These are phyloP conservation scores for Drosophila incognita DNA, from an alignment of 2,888 invertebrate species.

Conservation along the genomic window DNA sequence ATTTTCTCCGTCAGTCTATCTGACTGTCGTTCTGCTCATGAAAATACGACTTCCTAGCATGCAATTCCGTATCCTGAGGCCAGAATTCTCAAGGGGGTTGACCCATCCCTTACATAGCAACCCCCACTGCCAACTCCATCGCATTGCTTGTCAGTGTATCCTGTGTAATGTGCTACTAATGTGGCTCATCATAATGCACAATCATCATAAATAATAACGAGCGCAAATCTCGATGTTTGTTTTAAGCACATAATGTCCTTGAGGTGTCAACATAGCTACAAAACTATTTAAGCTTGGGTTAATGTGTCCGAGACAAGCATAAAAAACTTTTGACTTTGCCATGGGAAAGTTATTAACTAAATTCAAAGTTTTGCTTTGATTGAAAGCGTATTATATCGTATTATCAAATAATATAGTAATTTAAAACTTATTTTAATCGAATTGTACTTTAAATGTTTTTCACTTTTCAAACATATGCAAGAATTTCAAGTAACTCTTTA, in stretches of 20 bases:
- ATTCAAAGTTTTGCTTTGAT: too few relatives aligned
- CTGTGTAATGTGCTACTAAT: conserved; percentile 70
- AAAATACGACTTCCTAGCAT: conserved; percentile 71
- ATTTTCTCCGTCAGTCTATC: conserved; percentile 12
- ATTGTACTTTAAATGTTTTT: too few relatives aligned
- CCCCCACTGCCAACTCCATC: conserved; percentile 31
- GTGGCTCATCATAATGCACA: conserved; percentile 70
- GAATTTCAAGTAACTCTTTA: too few relatives aligned
- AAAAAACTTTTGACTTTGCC: not conserved
- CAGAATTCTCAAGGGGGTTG: not conserved
- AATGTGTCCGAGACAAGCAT: not conserved
- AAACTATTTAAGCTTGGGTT: conserved; percentile 20
- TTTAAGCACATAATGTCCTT: conserved; percentile 15
- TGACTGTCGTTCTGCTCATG: conserved; percentile 36
- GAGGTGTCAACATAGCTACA: conserved; percentile 32
- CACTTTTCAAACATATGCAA: too few relatives aligned
- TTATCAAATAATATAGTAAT: too few relatives aligned
- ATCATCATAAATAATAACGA: conserved; percentile 74
- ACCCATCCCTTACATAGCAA: not conserved
- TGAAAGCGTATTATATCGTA: too few relatives aligned
- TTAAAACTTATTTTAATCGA: too few relatives aligned
- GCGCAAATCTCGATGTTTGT: conserved; percentile 42
- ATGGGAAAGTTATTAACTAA: not conserved
- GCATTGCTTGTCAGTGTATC: conserved; percentile 36
- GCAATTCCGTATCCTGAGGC: conserved; percentile 48